Evolutionary conservation across 2,888 invertebrate species (phyloP), one percentile per base, ranked within the genome.

Genomic region (Lasioglossum calceatum): DNA sequence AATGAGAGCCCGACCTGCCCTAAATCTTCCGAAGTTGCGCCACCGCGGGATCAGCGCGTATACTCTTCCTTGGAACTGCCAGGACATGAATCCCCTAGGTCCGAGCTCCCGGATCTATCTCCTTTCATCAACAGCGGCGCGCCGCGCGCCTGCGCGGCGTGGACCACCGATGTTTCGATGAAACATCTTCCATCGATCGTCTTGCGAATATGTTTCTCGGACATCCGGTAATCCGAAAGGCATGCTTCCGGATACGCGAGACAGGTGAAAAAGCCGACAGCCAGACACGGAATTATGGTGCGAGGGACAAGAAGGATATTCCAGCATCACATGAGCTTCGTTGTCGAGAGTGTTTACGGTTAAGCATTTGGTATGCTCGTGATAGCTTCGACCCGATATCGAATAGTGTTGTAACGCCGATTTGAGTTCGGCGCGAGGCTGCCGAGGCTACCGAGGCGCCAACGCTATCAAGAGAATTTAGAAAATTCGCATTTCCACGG

Each of bases 1-100:
- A 93, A 93, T 93, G 93, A 93, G 93, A 93, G 92, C 85, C 91
- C 92, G 92, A 91, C 87, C 93, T 91, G 89, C 87, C 90, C 88
- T 93, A 93, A 93, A 93, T 93, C 93, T 93, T 90, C 82, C 87
- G 58, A 90, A 93, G 91, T 93, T 92, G 88, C 82, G 82, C 88
- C 85, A 82, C 76, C 83, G 85, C 79, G 86, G 83, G 87, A 88
- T 89, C 87, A 78, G 84, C 84, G 81, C 77, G 77, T 44, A 67
- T 77, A 70, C 74, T 79, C 88, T n/a, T 58, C 87, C 71, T 42
- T 71, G 42, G n/a, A 39, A n/a, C 32, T 16, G 32, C 32, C 8
- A 36, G 32, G 27, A 64, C 16, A 8, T 16, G 16, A 19, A 64
- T 64, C 64, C 32, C 8, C 32, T 19, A 54, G 23, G n/a, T 54